Evolutionary conservation across 92 coral and sea anemone species (phyloP).

Genomic region (Phenganax stokvisi): DNA sequence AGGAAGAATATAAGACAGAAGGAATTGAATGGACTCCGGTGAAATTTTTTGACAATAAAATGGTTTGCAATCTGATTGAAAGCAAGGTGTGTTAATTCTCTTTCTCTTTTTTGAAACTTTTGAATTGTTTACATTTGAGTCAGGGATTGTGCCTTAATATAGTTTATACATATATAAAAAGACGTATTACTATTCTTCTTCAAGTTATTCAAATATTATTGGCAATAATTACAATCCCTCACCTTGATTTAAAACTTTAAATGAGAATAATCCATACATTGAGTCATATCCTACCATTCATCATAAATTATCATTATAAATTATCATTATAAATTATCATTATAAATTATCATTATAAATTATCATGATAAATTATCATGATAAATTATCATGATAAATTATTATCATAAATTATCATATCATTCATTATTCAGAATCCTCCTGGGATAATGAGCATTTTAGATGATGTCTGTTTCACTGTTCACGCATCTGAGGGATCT

Average conservation of each 20-base stretch:
- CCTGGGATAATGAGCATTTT: conserved; percentile 88
- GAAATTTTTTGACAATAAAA: conserved; percentile 72
- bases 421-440: conserved; percentile 50
- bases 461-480: conserved; percentile 85
- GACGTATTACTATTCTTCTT: neutral
- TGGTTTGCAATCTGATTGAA: conserved; percentile 79
- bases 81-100: conserved; percentile 55
- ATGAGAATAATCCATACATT: too few relatives aligned
- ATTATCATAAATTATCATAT: neutral
- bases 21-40: conserved; percentile 81
- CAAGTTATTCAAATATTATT: neutral
- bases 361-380: too few relatives aligned
- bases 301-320: too few relatives aligned
- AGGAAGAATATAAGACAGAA: conserved; percentile 82
- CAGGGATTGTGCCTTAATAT: too few relatives aligned
- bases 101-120: neutral
- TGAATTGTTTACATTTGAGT: too few relatives aligned
- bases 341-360: too few relatives aligned
- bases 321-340: too few relatives aligned
- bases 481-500: conserved; percentile 86
- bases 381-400: too few relatives aligned
- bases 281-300: too few relatives aligned
- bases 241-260: too few relatives aligned
- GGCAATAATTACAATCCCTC: too few relatives aligned
- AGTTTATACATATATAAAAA: neutral